Evolutionary conservation across 2,888 invertebrate genomes (phyloP), one percentile per base, ranked within the genome.

Genomic region (Acanthacorydalis orientalis): DNA sequence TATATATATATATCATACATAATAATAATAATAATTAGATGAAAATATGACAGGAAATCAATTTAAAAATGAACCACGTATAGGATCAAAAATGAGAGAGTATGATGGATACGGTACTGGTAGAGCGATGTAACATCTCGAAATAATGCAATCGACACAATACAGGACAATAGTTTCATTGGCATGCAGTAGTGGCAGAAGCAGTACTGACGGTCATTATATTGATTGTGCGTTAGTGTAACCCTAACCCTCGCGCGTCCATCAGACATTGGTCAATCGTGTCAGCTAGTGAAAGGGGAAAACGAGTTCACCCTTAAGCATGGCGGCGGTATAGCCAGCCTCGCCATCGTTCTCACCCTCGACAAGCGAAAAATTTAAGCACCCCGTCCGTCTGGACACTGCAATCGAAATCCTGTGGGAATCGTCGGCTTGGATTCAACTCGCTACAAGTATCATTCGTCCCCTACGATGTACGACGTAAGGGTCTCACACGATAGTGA

Each of bases 191-290:
- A 23, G 23, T 23, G 23, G 23, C 23, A 23, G 23, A 23, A 37
- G n/a, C 37, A 37, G 37, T 37, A 37, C 31, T 46, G 14, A n/a
- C 23, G 46, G 39, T 46, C 46, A 46, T 46, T 46, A 46, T 46
- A 46, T 46, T 46, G 46, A 46, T 46, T 46, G 46, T 46, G 15
- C 23, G 46, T 15, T 46, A 46, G 46, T 46, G 15, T 46, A 46
- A 46, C 46, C 46, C 46, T 46, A 46, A 46, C 46, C 46, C 46
- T 46, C 38, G n/a, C 16, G 14, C 34, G 9, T 8, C 31, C 31
- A 35, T 16, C 14, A 31, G 23, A 35, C 23, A 46, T 46, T 46
- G 46, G 46, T 46, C 46, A 46, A 23, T 46, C 12, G 15, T 15
- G 23, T 23, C 23, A 23, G 23, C 23, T 23, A 23, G 23, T n/a